Percentiles rank a stretch among this genome's conserved stretches.
phyloP scores from a whole-genome alignment of 2,113 vertebrate species.

The Myotis davidii region DNA sequence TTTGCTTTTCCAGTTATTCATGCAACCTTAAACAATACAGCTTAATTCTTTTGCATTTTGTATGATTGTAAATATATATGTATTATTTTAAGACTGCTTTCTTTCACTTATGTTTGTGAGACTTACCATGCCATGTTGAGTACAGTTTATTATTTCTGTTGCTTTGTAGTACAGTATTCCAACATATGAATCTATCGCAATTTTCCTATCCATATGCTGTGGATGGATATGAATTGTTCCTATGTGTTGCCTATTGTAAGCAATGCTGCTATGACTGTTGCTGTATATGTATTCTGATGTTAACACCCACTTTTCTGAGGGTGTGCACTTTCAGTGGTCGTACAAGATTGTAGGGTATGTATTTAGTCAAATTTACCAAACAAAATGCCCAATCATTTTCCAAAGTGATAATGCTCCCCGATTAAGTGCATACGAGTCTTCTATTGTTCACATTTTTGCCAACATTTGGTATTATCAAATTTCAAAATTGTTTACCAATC shows the following conservation, averaged over 20 bases:
- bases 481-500: not conserved
- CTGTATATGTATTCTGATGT: not conserved
- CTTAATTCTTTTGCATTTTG: not conserved
- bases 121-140: not conserved
- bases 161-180: not conserved
- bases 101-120: not conserved
- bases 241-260: not conserved
- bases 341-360: not conserved
- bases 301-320: not conserved
- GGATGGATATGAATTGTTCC: not conserved
- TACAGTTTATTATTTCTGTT: not conserved
- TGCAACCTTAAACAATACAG: not conserved
- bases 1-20: not conserved
- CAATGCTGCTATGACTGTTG: not conserved
- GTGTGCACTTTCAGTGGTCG: not conserved
- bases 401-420: not conserved
- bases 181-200: not conserved
- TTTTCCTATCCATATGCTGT: not conserved
- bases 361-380: not conserved
- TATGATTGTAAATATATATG: not conserved
- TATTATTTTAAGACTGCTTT: constrained; percentile 10
- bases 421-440: not conserved
- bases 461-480: not conserved
- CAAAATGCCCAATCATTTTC: not conserved
- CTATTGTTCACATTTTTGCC: not conserved